Base-by-base conservation (phyloP, 2,797 vertebrate species). In the Gila robusta region DNA sequence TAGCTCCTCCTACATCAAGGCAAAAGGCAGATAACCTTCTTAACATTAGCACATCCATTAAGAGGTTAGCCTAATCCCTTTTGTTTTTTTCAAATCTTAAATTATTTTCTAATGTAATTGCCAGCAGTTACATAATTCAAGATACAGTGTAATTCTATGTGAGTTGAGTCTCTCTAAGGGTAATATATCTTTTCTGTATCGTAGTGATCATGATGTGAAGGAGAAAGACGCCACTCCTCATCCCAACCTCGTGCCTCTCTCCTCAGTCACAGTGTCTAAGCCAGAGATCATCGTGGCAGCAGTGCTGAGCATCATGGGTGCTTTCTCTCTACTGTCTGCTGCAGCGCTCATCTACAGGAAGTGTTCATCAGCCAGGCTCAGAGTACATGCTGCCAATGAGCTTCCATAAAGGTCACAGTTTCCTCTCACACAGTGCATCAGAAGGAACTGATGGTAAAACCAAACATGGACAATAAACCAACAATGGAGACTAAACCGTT, bases 31-130 rank as follows among this genome's bases (percentile, higher is more conserved):
- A 39, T 69, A 59, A 59, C 17, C 71, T 64, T 41, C 62, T 78
- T 21, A 69, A 52, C 59, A 17, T 12, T 39, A 12, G 37, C 2
- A 14, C 49, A 47, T 9, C 52, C 69, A 72, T 80, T 28, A 26
- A 82, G 39, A 92, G 93, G 95, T 84, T 37, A 83, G 91, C 88
- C 16, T 19, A n/a, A 19, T 73, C 28, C 64, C 21, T 83, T 41
- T 41, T 10, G 0, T 41, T 41, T 2, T 41, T 41, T 41, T 47
- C 9, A 23, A 4, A 28, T 41, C 16, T 82, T 17, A 28, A 11
- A 56, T 17, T 0, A 23, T 64, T 47, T 62, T 79, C 8, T 28
- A 62, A 62, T n/a, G 35, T 72, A 16, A 41, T 72, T 44, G 19
- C 52, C 23, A 71, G 17, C 16, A 23, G 23, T 12, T 71, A 11